Base-by-base conservation (phyloP, 1,140 invertebrate species). In the Bombus huntii region DNA sequence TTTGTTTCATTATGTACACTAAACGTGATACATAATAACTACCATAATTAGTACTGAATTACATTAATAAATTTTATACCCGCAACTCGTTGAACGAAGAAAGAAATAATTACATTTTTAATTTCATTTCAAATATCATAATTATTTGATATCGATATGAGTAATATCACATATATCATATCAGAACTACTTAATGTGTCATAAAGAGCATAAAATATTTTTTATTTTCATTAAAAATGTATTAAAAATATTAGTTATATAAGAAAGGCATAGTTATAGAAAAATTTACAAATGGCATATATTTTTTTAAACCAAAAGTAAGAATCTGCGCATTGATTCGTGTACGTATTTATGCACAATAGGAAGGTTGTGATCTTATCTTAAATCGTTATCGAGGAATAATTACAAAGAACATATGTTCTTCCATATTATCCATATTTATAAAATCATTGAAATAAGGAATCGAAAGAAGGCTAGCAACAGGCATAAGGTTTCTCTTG, bases 401-500 rank as follows among this genome's bases (percentile, higher is more conserved):
- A 25, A 53, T 34, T 34, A 47, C n/a, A 34, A 53, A 34, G 31
- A 25, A 53, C 10, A 22, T 25, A 34, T 34, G 34, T 34, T 2
- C 34, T 34, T 34, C 34, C 34, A 34, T 2, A 34, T 47, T 18
- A 66, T 53, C 1, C 10, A 42, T n/a, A 25, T 37, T 31, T 62
- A 18, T 15, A 18, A 39, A 31, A 42, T 47, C 31, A 68, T 31
- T 0, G 1, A 62, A 22, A 34, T 37, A 31, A 44, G 31, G 18
- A 10, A 42, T 39, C 10, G 18, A 44, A 53, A 53, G 18, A 22
- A 2, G 37, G 81, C 90, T 94, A 96, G 90, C 96, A 97, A 91
- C 97, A 97, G 86, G 95, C 96, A 86, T 94, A 93, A 28, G 93
- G 94, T 47, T 93, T 95, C 88, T 96, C 96, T 28, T 95, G 92